A percentile compares a stretch with the other conserved stretches of the same genome.
Conservation (phyloP, 2,113 vertebrate species). For the Bungarus multicinctus region DNA sequence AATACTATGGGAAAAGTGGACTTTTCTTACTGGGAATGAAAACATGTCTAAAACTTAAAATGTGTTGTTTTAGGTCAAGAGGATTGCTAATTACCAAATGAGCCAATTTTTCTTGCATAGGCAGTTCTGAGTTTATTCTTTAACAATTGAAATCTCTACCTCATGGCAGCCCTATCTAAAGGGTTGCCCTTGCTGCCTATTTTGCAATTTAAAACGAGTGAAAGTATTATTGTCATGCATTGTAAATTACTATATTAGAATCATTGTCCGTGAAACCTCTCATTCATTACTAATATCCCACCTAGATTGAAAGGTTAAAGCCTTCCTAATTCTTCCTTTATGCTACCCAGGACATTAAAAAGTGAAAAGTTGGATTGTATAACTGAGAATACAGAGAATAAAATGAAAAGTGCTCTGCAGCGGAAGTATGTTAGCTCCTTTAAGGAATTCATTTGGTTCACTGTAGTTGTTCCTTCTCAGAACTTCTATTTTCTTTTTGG, state of each 20-base stretch:
- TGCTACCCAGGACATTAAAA: neutral
- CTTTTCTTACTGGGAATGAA: neutral
- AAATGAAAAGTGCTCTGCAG: slow-evolving; percentile 5
- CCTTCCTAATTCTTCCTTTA: neutral
- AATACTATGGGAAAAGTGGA: neutral
- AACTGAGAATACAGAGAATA: neutral
- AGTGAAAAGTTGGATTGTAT: neutral
- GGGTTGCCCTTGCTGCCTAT: neutral
- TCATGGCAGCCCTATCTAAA: neutral
- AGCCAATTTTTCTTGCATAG: neutral
- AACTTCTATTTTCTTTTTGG: neutral
- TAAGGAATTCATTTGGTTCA: neutral
- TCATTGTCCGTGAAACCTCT: neutral
- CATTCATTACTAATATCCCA: neutral
- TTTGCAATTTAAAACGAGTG: neutral
- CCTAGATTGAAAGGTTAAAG: neutral
- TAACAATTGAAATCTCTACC: neutral
- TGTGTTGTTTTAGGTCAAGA: neutral
- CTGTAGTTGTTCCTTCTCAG: fast-evolving
- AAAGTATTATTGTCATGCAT: neutral
- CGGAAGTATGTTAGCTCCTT: neutral
- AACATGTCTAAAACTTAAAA: neutral
- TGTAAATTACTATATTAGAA: neutral
- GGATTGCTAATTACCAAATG: neutral
- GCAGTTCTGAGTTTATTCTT: neutral